Base-by-base conservation (phyloP, 1,140 invertebrate genomes). In the Psilanteris sp. region DNA sequence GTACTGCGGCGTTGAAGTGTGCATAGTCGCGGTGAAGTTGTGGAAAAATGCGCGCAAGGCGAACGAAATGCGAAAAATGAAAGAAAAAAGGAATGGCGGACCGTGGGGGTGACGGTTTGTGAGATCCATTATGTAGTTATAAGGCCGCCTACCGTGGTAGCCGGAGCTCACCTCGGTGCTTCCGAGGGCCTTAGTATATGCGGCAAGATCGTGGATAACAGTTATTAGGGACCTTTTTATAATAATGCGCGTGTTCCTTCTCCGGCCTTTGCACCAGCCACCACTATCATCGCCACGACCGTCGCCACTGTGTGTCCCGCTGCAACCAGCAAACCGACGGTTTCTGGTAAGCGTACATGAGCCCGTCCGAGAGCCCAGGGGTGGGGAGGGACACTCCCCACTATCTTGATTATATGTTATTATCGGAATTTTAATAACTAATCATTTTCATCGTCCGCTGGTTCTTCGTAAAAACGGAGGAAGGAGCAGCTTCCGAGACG, bases 401-500 rank as follows among this genome's bases (percentile, higher is more conserved):
- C 78, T 73, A 77, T 41, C 80, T 84, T 88, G 86, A 87, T 88
- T 88, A 88, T 87, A 88, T 88, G 81, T 87, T 85, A 88, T 88
- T 88, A 88, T 88, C 82, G 83, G 85, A 80, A 88, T 88, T 88
- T 88, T 88, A 87, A 88, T 88, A 88, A 87, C 85, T 88, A 86
- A 88, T 88, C 86, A 88, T 88, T 88, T 87, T 82, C 79, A 79
- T 77, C 62, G 73, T 73, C 78, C 77, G 77, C 79, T 81, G 78
- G 79, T 77, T 84, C 81, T 79, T 78, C 80, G 72, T 81, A 84
- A 83, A 85, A 78, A 79, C 64, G 81, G 77, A 85, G 83, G 81
- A 83, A 81, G 85, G 76, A 81, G 82, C 83, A 80, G 83, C 85
- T 83, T 85, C 81, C 84, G 85, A 85, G 67, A 70, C 71, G 77